These are phyloP conservation scores for Centroberyx gerrardi DNA, from an alignment of 2,797 vertebrate genomes.

Conservation along the genomic window DNA sequence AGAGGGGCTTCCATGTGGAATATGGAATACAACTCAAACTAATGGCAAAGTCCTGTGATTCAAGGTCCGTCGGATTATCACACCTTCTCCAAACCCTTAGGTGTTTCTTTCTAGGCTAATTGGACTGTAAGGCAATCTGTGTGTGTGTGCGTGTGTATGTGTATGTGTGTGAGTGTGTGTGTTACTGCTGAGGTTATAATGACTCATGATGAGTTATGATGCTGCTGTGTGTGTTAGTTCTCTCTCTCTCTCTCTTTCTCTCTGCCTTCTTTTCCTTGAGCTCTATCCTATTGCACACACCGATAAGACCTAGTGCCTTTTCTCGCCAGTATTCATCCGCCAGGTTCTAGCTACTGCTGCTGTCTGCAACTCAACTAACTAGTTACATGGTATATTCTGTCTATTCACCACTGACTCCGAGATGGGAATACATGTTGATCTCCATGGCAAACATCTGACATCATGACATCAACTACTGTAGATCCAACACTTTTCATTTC, in stretches of 20 bases:
- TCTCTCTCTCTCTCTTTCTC: slow-evolving; percentile 3
- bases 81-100: neutral
- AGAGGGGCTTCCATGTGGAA: slow-evolving; percentile 22
- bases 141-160: slow-evolving; percentile 16
- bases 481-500: slow-evolving; percentile 51
- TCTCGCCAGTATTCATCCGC: neutral
- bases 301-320: neutral
- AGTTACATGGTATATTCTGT: slow-evolving; percentile 31
- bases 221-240: slow-evolving; percentile 64
- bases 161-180: slow-evolving; percentile 19
- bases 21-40: slow-evolving; percentile 56
- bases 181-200: slow-evolving; percentile 41
- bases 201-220: slow-evolving; percentile 53
- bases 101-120: slow-evolving; percentile 59
- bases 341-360: slow-evolving; percentile 37
- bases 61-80: neutral
- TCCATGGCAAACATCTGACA: slow-evolving; percentile 57
- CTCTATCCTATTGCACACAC: slow-evolving; percentile 15
- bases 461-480: slow-evolving; percentile 70
- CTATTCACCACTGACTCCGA: slow-evolving; percentile 38
- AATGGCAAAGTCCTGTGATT: slow-evolving; percentile 72
- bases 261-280: neutral
- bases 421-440: slow-evolving; percentile 33
- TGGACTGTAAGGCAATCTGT: slow-evolving; percentile 78
- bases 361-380: slow-evolving; percentile 37